Base-by-base conservation (phyloP, 2,888 invertebrate genomes). In the Cephus sareptanus region DNA sequence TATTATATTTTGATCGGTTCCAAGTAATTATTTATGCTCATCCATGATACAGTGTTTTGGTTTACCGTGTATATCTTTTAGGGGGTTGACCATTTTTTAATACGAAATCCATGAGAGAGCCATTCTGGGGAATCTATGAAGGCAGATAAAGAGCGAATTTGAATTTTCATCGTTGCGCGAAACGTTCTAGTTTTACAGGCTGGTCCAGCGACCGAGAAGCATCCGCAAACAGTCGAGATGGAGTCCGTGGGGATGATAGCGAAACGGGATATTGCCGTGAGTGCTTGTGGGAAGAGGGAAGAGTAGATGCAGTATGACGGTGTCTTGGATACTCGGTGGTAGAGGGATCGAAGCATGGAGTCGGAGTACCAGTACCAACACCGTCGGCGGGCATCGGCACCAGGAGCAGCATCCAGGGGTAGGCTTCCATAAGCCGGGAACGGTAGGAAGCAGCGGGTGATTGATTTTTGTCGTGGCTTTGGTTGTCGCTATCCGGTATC, bases 391-490 rank as follows among this genome's bases (percentile, higher is more conserved):
- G 56, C 56, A 56, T 23, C 56, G 1, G 23, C 40, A 40, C 40
- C 40, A 40, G 40, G 40, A 40, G 15, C 40, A 40, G 40, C 56
- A 23, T 56, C 56, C 56, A 56, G 56, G 56, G 56, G 23, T 56
- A 56, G 31, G 30, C 9, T 6, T 69, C 56, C 23, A 56, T 6
- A 56, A 23, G 34, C 33, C 75, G 81, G 80, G 77, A 75, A 69
- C 71, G 79, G 85, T 83, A 86, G 85, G 87, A 86, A 87, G 85
- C 84, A 85, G 84, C 85, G 88, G 87, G 89, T 91, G 91, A 91
- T 91, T 91, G 91, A 91, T 91, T 91, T 91, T 91, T 91, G 91
- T 90, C 90, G 90, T 90, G 89, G 90, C 89, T 90, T 89, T 89
- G 89, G 89, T 88, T 87, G 85, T 86, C 85, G 85, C 84, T 87